A percentile compares a stretch with the other conserved stretches of the same genome.
These are phyloP conservation scores for Illadopsis cleaveri DNA, from an alignment of 2,113 vertebrate genomes.

Conservation along the genomic window DNA sequence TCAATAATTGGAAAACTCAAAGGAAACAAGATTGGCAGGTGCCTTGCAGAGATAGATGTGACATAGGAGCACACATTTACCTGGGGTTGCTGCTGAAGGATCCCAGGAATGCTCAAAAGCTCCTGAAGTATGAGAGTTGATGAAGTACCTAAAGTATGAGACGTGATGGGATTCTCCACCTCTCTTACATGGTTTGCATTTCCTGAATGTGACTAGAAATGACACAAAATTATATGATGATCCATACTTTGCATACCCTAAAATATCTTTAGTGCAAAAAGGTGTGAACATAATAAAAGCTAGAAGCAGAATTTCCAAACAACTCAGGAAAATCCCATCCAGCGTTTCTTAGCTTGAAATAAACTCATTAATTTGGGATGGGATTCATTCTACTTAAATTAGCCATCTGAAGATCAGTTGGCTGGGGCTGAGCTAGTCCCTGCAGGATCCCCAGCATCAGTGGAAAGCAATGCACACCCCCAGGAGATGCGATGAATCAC, in stretches of 20 bases:
- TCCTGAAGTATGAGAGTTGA: neutral
- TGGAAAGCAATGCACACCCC: slow-evolving; percentile 24
- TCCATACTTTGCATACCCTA: neutral
- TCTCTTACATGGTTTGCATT: neutral
- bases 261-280: neutral
- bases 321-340: neutral
- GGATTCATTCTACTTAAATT: neutral
- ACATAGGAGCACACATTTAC: neutral
- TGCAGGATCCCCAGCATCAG: neutral
- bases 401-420: neutral
- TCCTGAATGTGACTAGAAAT: neutral
- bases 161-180: neutral
- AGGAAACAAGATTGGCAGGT: neutral
- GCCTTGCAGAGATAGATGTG: neutral
- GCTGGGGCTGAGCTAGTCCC: neutral
- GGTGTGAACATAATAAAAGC: neutral
- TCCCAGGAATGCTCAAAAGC: neutral
- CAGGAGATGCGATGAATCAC: neutral
- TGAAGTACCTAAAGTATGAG: neutral
- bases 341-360: neutral
- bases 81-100: neutral
- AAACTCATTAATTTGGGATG: neutral
- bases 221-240: too few relatives aligned
- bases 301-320: neutral
- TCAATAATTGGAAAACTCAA: neutral